Base-by-base conservation (phyloP, 53 echinoderm and acorn worm genomes). In the Patiria pectinifera region DNA sequence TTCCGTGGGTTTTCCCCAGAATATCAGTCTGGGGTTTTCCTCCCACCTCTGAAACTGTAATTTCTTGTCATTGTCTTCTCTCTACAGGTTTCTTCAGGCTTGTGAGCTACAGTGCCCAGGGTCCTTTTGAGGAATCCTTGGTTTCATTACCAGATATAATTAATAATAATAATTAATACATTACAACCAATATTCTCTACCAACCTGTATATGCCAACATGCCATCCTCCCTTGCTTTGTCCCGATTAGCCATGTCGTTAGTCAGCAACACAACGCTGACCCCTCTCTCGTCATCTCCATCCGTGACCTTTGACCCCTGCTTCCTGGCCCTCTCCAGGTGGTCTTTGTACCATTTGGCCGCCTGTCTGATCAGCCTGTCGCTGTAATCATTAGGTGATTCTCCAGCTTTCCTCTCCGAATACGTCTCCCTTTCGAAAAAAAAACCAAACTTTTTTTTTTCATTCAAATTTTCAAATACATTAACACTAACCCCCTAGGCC, bases 311-410 rank as follows among this genome's bases (percentile, higher is more conserved):
- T 86, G 80, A 63, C 91, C 74, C 92, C 21, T 14, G 76, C 53
- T 26, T 62, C 75, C 13, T 74, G 12, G 45, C 86, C 45, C 19
- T 11, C 46, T 87, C 78, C n/a, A 98, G 84, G 58, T 98, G 99
- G 1, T 89, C 61, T 19, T 84, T 89, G 88, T 97, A 98, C 99
- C 99, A 98, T 7, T 86, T 61, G 11, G 95, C 93, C 18, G 95
- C 92, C 46, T 79, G 91, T 22, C 99, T 93, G 72, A 98, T 98
- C 19, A 93, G 89, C 60, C 99, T 86, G 85, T 98, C 99, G 80
- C 97, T 98, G 91, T 95, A 96, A 86, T 98, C 99, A 86, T 98
- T 98, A 0, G 99, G 76, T 12, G 95, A 45, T 71, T 98, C 99
- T 2, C 96, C 96, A 2, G 95, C 89, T 62, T 86, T 83, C 25